A percentile compares a stretch with the other conserved stretches of the same genome.
Conservation (phyloP, 2,888 invertebrate genomes). For the Miltochrista miniata region DNA sequence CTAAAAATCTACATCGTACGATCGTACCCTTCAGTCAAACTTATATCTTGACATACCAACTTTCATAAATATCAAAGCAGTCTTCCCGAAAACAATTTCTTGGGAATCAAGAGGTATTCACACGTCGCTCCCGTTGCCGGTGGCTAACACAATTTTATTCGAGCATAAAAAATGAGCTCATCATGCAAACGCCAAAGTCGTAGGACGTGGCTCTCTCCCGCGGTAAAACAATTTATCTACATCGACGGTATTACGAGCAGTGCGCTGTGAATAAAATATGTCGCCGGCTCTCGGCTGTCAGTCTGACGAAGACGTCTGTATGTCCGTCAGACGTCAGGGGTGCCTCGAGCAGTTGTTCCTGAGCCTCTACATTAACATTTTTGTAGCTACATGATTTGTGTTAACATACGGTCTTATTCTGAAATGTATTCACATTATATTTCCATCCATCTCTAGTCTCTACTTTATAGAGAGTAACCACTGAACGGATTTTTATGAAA, state of each 20-base stretch:
- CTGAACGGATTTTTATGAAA: too few relatives aligned
- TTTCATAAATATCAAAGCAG: slow-evolving; percentile 82
- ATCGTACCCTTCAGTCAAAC: slow-evolving; percentile 69
- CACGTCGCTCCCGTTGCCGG: slow-evolving; percentile 62
- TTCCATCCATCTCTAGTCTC: too few relatives aligned
- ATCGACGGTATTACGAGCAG: slow-evolving; percentile 81
- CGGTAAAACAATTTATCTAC: slow-evolving; percentile 84
- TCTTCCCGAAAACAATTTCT: slow-evolving; percentile 75
- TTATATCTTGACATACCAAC: slow-evolving; percentile 64
- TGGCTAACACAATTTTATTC: slow-evolving; percentile 82
- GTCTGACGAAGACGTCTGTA: slow-evolving; percentile 63
- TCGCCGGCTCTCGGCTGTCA: slow-evolving; percentile 80
- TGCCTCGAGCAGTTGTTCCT: slow-evolving; percentile 28
- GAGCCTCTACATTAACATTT: slow-evolving; percentile 17
- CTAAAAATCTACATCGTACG: slow-evolving; percentile 57
- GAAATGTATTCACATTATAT: too few relatives aligned
- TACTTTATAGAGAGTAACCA: too few relatives aligned
- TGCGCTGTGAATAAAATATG: slow-evolving; percentile 82
- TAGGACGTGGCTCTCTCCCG: slow-evolving; percentile 74
- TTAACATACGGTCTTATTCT: not conserved
- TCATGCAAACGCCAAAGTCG: slow-evolving; percentile 82
- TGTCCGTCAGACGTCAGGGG: slow-evolving; percentile 51
- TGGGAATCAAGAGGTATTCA: slow-evolving; percentile 65
- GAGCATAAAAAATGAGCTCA: slow-evolving; percentile 83
- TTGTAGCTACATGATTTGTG: not conserved